phyloP scores from a whole-genome alignment of 2,888 invertebrate species.

The Caenorhabditis wallacei region DNA sequence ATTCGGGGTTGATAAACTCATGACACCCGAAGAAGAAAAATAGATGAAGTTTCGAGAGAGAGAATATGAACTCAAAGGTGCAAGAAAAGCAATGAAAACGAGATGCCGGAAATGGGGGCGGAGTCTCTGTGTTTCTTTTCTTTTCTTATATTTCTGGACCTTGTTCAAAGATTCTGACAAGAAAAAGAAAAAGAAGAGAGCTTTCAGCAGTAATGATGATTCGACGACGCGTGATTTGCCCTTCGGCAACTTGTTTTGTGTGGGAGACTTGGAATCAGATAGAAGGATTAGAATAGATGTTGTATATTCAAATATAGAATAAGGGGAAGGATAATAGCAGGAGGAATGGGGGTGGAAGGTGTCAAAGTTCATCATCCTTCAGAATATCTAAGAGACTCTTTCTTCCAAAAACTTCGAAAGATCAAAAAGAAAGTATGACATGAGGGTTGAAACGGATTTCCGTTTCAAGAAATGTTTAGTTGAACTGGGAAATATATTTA shows the following conservation, averaged over 20 bases:
- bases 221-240: conserved; percentile 56
- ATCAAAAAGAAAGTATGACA: no score
- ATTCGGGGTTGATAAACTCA: conserved; percentile 32
- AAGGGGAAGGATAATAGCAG: conserved; percentile 10
- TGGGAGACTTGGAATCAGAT: conserved; percentile 15
- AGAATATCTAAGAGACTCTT: conserved; percentile 19
- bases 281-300: conserved; percentile 12
- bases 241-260: conserved; percentile 44
- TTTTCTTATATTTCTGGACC: conserved; percentile 1
- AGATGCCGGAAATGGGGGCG: conserved; percentile 47
- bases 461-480: neutral
- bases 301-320: neutral
- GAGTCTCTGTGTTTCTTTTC: conserved; percentile 22
- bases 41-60: neutral
- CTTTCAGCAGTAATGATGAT: conserved; percentile 52
- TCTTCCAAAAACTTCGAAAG: no score
- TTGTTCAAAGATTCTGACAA: conserved; percentile 18
- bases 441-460: no score
- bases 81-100: conserved; percentile 14
- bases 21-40: conserved; percentile 3
- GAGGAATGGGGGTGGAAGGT: conserved; percentile 15
- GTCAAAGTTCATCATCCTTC: conserved; percentile 31
- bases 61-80: conserved; percentile 22
- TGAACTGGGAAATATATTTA: no score
- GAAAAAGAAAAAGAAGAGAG: conserved; percentile 2